Conservation (phyloP, 2,113 vertebrate species). For the Cyanoliseus patagonus region DNA sequence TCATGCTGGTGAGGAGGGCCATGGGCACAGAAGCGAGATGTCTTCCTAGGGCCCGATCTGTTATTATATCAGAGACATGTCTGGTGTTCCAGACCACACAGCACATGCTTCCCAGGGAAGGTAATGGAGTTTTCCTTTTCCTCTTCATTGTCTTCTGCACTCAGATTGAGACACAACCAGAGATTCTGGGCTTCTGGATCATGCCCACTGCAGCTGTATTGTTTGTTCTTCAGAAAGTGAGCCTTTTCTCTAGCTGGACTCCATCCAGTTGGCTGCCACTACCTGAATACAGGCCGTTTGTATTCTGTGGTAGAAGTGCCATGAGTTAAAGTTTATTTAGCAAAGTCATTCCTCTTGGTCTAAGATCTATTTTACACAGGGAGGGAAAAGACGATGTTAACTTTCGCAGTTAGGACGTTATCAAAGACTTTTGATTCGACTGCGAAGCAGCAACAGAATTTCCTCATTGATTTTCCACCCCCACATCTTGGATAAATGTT, state of each 20-base stretch:
- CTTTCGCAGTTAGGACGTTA: neutral
- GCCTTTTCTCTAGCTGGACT: neutral
- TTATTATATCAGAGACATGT: fast-evolving
- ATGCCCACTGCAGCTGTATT: neutral
- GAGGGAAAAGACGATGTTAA: neutral
- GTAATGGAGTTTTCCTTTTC: neutral
- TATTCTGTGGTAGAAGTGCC: neutral
- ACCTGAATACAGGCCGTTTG: neutral
- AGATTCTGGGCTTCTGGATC: neutral
- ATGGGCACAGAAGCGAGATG: neutral
- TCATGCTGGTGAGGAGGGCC: neutral
- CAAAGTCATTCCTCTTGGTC: neutral
- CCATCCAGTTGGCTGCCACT: neutral
- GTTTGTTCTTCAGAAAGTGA: neutral
- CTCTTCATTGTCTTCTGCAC: neutral
- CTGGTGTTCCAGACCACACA: neutral
- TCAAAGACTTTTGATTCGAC: neutral
- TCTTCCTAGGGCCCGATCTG: neutral
- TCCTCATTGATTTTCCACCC: neutral
- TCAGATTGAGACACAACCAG: neutral
- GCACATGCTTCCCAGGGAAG: neutral
- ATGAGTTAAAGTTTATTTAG: neutral
- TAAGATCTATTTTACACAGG: neutral
- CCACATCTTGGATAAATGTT: neutral
- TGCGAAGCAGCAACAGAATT: neutral